phyloP scores from a whole-genome alignment of 1,140 invertebrate species.

The Habropoda laboriosa region DNA sequence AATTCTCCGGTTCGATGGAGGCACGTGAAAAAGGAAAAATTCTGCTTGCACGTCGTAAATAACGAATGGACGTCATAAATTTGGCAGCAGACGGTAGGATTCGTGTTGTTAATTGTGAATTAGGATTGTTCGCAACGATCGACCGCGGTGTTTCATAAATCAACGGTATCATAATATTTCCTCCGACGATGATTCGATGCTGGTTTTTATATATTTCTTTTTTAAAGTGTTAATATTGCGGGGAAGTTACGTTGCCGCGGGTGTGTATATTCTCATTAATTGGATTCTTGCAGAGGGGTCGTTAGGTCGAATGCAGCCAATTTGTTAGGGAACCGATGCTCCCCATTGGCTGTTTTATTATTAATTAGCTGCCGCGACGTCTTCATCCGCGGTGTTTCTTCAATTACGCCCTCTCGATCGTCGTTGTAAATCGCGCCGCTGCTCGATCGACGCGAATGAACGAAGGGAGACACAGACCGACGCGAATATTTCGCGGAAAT shows the following conservation, averaged over 20 bases:
- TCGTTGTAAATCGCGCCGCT: conserved; percentile 42
- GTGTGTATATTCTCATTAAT: conserved; percentile 50
- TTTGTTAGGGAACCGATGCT: conserved; percentile 40
- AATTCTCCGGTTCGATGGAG: too few species aligned
- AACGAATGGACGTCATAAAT: conserved; percentile 12
- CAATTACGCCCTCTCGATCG: conserved; percentile 44
- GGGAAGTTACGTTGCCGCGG: background rate
- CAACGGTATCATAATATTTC: conserved; percentile 13
- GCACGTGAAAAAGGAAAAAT: background rate
- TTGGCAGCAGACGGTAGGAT: background rate
- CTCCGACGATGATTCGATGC: too few species aligned
- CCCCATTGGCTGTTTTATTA: conserved; percentile 46
- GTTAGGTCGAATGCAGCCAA: conserved; percentile 40
- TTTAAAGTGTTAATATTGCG: conserved; percentile 10
- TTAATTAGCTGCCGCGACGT: conserved; percentile 61
- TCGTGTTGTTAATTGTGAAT: background rate
- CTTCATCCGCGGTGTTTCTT: conserved; percentile 49
- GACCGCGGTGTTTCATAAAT: background rate
- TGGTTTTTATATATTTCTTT: background rate
- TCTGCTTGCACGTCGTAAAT: background rate
- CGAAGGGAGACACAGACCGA: too few species aligned
- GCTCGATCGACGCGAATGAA: conserved; percentile 11
- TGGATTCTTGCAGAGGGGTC: conserved; percentile 50
- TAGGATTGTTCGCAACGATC: conserved; percentile 8
- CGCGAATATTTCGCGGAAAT: too few species aligned